A percentile compares a stretch with the other conserved stretches of the same genome.
Evolutionary conservation across 1,140 invertebrate genomes (phyloP).

Genomic region (Lysiphlebus fabarum): DNA sequence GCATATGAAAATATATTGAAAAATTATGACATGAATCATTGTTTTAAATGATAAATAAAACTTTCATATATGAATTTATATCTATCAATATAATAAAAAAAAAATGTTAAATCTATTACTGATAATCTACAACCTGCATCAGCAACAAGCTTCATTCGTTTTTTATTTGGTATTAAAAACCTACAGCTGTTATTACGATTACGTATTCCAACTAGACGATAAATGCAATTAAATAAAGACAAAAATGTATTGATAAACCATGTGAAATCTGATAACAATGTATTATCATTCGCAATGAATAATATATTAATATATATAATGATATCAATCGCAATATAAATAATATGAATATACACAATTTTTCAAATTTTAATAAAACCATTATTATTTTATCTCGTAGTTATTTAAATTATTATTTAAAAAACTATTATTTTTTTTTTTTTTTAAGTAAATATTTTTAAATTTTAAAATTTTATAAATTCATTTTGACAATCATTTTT

Average conservation of each 20-base stretch:
- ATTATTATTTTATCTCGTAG: too few species aligned
- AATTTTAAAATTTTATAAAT: constrained; percentile 70
- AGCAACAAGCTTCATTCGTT: constrained; percentile 65
- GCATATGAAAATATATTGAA: constrained; percentile 91
- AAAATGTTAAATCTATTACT: constrained; percentile 61
- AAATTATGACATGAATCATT: constrained; percentile 96
- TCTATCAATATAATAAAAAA: constrained; percentile 78
- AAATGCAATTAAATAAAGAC: constrained; percentile 90
- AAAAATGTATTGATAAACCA: constrained; percentile 87
- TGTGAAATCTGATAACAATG: constrained; percentile 74
- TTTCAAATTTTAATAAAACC: constrained; percentile 41
- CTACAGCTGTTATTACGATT: constrained; percentile 35
- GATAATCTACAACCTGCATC: constrained; percentile 60
- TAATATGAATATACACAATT: constrained; percentile 61
- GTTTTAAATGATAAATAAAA: constrained; percentile 86
- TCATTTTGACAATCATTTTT: constrained; percentile 72
- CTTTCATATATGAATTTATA: constrained; percentile 88
- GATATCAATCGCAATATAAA: constrained; percentile 67
- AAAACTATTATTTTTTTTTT: too few species aligned
- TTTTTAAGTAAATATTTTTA: constrained; percentile 39
- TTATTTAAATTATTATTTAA: too few species aligned
- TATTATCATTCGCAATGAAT: constrained; percentile 54
- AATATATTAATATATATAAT: constrained; percentile 69
- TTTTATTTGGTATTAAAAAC: constrained; percentile 59
- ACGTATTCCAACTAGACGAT: constrained; percentile 66